phyloP scores from a whole-genome alignment of 2,888 invertebrate genomes.

The Rhaphigaster nebulosa region DNA sequence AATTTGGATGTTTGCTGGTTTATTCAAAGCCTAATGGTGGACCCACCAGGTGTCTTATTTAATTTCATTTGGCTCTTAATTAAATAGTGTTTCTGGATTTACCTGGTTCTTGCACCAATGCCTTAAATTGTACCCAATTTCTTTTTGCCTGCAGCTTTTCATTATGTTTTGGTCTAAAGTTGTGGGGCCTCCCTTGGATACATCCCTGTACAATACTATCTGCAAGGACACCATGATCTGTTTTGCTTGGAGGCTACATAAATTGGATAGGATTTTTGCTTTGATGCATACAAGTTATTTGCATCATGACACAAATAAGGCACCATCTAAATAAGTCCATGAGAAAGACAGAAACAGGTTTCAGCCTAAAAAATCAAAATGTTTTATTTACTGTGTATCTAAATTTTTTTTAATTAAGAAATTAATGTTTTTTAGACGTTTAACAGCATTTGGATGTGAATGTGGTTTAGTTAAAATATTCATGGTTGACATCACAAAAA shows the following conservation, averaged over 20 bases:
- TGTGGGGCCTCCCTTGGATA: not conserved
- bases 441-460: constrained; percentile 75
- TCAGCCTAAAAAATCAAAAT: not conserved
- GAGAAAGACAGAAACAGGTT: not conserved
- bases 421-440: constrained; percentile 69
- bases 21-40: no score
- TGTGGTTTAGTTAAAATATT: constrained; percentile 74
- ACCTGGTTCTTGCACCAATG: no score
- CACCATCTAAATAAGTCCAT: not conserved
- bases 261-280: not conserved
- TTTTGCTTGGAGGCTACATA: not conserved
- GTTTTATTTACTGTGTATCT: not conserved
- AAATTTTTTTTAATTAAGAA: not conserved
- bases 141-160: not conserved
- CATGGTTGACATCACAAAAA: constrained; percentile 70
- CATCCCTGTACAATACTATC: not conserved
- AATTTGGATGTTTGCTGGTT: no score
- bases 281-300: not conserved
- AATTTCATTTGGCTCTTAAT: no score
- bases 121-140: not conserved
- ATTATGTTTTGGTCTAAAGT: not conserved
- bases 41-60: no score
- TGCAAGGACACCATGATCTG: not conserved
- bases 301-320: not conserved
- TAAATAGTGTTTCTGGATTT: no score